These are phyloP conservation scores for Equus przewalskii DNA, from an alignment of 2,113 vertebrate genomes.

Conservation along the genomic window DNA sequence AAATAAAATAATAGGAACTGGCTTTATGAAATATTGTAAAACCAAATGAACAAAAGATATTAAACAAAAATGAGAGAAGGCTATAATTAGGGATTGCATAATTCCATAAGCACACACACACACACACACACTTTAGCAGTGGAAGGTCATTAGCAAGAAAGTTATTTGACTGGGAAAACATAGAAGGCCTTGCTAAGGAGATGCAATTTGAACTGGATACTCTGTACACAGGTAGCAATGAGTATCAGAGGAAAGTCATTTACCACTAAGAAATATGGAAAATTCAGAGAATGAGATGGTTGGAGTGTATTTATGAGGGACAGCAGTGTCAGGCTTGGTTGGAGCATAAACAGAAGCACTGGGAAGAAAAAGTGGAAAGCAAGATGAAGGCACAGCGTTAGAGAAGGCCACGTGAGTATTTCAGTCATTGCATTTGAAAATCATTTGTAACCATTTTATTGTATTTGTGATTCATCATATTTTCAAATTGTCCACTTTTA, in stretches of 20 bases:
- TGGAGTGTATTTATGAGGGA: too few species aligned
- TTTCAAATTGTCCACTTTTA: background rate
- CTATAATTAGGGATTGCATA: too few species aligned
- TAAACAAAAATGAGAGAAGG: background rate
- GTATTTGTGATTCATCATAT: background rate
- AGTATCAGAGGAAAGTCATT: background rate
- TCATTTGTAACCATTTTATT: background rate
- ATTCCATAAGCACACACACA: background rate
- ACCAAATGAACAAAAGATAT: background rate
- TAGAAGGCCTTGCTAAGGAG: background rate
- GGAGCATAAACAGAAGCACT: too few species aligned
- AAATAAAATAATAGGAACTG: fast-evolving
- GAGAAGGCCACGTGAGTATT: background rate
- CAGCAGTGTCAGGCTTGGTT: too few species aligned
- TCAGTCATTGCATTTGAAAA: background rate
- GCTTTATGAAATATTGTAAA: background rate
- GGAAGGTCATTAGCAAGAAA: background rate
- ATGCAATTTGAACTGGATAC: too few species aligned
- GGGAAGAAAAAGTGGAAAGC: background rate
- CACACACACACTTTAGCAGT: background rate
- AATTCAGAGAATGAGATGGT: background rate
- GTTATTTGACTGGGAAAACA: background rate
- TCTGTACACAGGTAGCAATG: background rate
- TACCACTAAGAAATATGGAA: background rate
- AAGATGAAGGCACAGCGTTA: fast-evolving